Percentiles rank a stretch among this genome's conserved stretches.
Evolutionary conservation across 2,888 invertebrate genomes (phyloP).

Genomic region (Camponotus fellah): DNA sequence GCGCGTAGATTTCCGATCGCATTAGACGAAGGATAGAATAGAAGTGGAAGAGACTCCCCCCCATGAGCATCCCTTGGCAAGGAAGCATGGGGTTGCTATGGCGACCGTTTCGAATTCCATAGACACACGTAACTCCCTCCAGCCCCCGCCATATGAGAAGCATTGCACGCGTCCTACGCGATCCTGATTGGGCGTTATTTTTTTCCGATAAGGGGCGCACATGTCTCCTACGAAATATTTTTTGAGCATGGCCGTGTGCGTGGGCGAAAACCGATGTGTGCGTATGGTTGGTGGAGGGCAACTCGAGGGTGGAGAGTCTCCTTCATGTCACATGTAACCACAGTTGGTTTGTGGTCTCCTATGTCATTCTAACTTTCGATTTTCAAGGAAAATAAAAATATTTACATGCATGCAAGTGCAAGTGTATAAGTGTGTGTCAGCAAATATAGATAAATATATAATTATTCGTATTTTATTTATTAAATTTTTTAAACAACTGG

Average conservation of each 20-base stretch:
- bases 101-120: conserved; percentile 83
- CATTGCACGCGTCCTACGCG: conserved; percentile 79
- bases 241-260: conserved; percentile 58
- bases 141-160: conserved; percentile 65
- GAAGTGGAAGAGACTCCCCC: conserved; percentile 55
- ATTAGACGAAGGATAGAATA: conserved; percentile 64
- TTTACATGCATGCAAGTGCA: not conserved
- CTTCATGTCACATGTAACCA: conserved; percentile 60
- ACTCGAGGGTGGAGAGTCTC: conserved; percentile 58
- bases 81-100: conserved; percentile 82
- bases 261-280: conserved; percentile 18
- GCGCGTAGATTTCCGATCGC: conserved; percentile 60
- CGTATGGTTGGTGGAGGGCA: conserved; percentile 59
- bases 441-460: not conserved
- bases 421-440: not conserved
- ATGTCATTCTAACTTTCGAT: not conserved
- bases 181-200: conserved; percentile 84
- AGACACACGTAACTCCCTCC: conserved; percentile 77
- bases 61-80: conserved; percentile 72
- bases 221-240: conserved; percentile 69
- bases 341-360: conserved; percentile 53
- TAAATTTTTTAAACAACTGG: not conserved
- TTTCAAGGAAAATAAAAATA: not conserved
- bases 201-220: conserved; percentile 82
- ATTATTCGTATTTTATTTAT: not conserved